Base-by-base conservation (phyloP, 2,888 invertebrate species). In the Mimas tiliae region DNA sequence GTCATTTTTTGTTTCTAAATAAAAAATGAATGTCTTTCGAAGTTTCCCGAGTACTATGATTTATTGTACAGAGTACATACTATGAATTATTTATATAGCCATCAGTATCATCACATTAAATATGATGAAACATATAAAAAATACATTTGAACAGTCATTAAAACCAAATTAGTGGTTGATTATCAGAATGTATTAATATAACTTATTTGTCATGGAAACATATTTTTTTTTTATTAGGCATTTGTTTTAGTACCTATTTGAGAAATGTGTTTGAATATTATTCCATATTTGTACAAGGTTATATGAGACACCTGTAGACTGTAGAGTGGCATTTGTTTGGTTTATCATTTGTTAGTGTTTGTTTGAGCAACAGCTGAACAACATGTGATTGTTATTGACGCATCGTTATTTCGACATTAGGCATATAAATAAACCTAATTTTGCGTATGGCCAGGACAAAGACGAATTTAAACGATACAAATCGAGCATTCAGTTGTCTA, bases 401-500 rank as follows among this genome's bases (percentile, higher is more conserved):
- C 58, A 42, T 42, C 42, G 21, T 42, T 58, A 58, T 58, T 58
- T 38, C 58, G 19, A 58, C 58, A 58, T 58, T 58, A 58, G 12
- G 7, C 58, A 42, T 19, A 12, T 14, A 58, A 42, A 42, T 58
- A 27, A 27, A 55, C 38, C 11, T 38, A 11, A 12, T 58, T 58
- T 19, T 2, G 19, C 12, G 6, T 16, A 16, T 58, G 12, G 42
- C 8, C 12, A 58, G 14, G 47, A 63, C 33, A 48, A 1, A 67
- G 69, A 70, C 64, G 67, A 72, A 74, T 71, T 69, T 70, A 65
- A 72, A 68, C 67, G 33, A 70, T 79, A 77, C 69, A 70, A 70
- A 64, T 48, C 34, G 68, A 67, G 66, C 64, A 58, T 67, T 67
- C 65, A 34, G 69, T 71, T 69, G 67, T 63, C 64, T 76, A 80